Evolutionary conservation across 1,140 invertebrate species (phyloP), one percentile per base, ranked within the genome.

Genomic region (Dendrolimus punctatus): DNA sequence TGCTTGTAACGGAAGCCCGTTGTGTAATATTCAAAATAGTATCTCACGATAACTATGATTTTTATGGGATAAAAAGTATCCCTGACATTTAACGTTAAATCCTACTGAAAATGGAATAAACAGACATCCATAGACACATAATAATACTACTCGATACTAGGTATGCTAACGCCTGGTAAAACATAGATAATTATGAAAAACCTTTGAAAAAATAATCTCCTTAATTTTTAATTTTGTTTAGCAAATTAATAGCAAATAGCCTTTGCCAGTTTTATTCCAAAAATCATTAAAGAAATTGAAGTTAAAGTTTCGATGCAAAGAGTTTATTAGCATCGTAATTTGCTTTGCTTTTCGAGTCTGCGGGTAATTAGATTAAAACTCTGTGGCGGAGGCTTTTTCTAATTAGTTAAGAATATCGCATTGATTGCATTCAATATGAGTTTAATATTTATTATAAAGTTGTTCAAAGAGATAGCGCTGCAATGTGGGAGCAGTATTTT

Each of bases 241-340:
- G 6, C 44, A 9, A 46, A 23, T 46, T 8, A 45, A 45, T 10
- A 7, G 23, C 7, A 46, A 46, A 46, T 23, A 23, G 39, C 36
- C 9, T 10, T 51, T 36, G 36, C 39, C 51, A 7, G 42, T 41
- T 45, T 52, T 45, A 52, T 38, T 46, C 39, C 38, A 40, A 23
- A 9, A 41, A 56, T 50, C 8, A 51, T 57, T 48, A 40, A 3
- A 36, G 49, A 46, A 46, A 46, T 23, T 37, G 49, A 57, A 44
- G 44, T 52, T 42, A 44, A 23, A 48, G 36, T 10, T 42, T 10
- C 36, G 53, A 41, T 44, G 9, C 42, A 51, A 58, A 50, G 43
- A 57, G 60, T 66, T 59, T 55, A 76, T 73, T 73, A 73, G 62
- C 66, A 74, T 68, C 71, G 60, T 73, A 73, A 77, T 70, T 64